Evolutionary conservation across 2,797 vertebrate species (phyloP).

Genomic region (Leucoraja ocellata): DNA sequence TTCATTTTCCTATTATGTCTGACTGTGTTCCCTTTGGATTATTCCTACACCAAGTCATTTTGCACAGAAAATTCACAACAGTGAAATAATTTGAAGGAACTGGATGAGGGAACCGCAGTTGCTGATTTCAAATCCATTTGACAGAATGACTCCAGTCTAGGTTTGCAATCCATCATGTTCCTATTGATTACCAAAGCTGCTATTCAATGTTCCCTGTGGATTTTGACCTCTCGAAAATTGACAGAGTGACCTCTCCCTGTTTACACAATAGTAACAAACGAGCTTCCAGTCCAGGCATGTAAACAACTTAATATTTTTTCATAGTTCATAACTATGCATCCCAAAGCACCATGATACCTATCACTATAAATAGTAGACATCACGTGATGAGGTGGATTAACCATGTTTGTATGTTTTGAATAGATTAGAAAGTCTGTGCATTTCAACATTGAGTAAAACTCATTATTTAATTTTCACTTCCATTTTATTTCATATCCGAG

Average conservation of each 20-base stretch:
- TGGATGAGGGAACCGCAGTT: background rate
- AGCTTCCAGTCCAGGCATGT: background rate
- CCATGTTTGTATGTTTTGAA: too few species aligned
- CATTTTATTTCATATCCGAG: background rate
- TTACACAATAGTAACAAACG: background rate
- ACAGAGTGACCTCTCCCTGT: background rate
- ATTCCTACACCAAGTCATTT: background rate
- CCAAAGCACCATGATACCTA: background rate
- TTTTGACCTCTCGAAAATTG: background rate
- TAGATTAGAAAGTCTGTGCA: background rate
- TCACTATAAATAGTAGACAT: background rate
- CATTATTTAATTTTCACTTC: background rate
- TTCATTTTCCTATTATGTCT: background rate
- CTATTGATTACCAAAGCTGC: conserved; percentile 25
- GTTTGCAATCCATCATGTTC: conserved; percentile 9
- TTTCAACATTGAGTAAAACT: background rate
- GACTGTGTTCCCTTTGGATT: background rate
- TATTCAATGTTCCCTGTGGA: background rate
- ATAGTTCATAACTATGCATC: background rate
- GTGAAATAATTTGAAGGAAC: background rate
- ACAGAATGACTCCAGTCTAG: background rate
- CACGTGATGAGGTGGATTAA: too few species aligned
- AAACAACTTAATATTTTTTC: conserved; percentile 4
- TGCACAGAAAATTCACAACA: background rate
- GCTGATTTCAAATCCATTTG: conserved; percentile 12